Base-by-base conservation (phyloP, 37 sponge, comb jelly and placozoan genomes). In the Halichondria panicea region DNA sequence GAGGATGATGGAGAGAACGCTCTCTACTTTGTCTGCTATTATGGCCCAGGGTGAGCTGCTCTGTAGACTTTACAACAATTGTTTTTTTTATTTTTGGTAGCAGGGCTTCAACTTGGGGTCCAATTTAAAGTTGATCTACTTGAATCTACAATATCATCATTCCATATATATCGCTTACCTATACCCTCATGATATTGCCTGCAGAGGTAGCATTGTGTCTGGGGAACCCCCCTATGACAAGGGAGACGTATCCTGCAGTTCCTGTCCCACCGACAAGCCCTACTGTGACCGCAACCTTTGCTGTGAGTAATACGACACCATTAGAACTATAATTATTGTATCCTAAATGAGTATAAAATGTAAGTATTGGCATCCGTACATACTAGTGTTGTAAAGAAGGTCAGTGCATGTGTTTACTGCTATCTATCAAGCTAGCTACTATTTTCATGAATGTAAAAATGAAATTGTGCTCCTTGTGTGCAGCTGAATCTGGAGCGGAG, bases 21-120 rank as follows among this genome's bases (percentile, higher is more conserved):
- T 63, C 65, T 84, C 11, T 72, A 65, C 36, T 55, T 84, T 70
- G 85, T 84, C 38, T 84, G 85, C 66, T 31, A 84, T 66, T 84
- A 84, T 64, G 85, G 85, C 11, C 85, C 85, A 44, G 78, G 78
- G 85, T 84, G 63, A 34, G 57, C 19, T 3, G 11, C 7, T n/a
- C n/a, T n/a, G n/a, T n/a, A n/a, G n/a, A n/a, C n/a, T n/a, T n/a
- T n/a, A n/a, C n/a, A n/a, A n/a, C n/a, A n/a, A n/a, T n/a, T n/a
- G n/a, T n/a, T n/a, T n/a, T n/a, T n/a, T n/a, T n/a, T n/a, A n/a
- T n/a, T n/a, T n/a, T n/a, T n/a, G n/a, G n/a, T n/a, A n/a, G n/a
- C n/a, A n/a, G n/a, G n/a, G n/a, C n/a, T n/a, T n/a, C n/a, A n/a
- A n/a, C n/a, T n/a, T n/a, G n/a, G n/a, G n/a, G n/a, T n/a, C n/a